Evolutionary conservation across 2,888 invertebrate genomes (phyloP).

Genomic region (Chromoteleia sp.): DNA sequence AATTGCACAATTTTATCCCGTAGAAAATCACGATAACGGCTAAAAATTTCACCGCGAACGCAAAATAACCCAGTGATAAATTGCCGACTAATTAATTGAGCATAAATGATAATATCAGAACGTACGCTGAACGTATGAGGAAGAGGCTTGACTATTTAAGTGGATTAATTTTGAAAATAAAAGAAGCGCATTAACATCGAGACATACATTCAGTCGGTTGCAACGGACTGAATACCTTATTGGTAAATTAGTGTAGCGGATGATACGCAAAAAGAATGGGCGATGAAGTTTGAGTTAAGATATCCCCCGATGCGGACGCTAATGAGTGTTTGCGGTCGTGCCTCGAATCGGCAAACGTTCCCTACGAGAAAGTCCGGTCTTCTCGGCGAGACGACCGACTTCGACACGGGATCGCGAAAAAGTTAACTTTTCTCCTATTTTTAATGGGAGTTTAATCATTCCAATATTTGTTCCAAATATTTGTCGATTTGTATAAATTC

Average conservation of each 20-base stretch:
- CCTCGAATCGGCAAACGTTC: constrained; percentile 52
- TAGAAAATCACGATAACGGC: constrained; percentile 4
- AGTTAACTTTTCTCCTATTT: constrained; percentile 29
- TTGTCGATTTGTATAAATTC: neutral
- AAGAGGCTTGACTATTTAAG: constrained; percentile 33
- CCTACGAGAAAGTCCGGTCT: constrained; percentile 49
- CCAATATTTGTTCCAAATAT: too few species aligned
- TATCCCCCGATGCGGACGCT: constrained; percentile 58
- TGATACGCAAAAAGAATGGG: constrained; percentile 59
- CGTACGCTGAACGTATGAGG: constrained; percentile 21
- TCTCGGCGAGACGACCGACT: constrained; percentile 26
- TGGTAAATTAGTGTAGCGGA: constrained; percentile 57
- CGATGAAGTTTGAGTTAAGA: constrained; percentile 62
- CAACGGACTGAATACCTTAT: constrained; percentile 42
- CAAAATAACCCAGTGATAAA: constrained; percentile 38
- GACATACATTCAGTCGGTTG: constrained; percentile 1
- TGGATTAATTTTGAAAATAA: constrained; percentile 55
- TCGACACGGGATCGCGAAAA: constrained; percentile 22
- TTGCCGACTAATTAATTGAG: constrained; percentile 53
- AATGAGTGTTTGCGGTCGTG: constrained; percentile 67
- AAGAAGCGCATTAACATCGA: constrained; percentile 50
- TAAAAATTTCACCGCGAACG: constrained; percentile 2
- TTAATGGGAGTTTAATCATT: constrained; percentile 9
- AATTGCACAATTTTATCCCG: constrained; percentile 24
- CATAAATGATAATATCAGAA: constrained; percentile 50